Base-by-base conservation (phyloP, 2,888 invertebrate species). In the Plusia festucae region DNA sequence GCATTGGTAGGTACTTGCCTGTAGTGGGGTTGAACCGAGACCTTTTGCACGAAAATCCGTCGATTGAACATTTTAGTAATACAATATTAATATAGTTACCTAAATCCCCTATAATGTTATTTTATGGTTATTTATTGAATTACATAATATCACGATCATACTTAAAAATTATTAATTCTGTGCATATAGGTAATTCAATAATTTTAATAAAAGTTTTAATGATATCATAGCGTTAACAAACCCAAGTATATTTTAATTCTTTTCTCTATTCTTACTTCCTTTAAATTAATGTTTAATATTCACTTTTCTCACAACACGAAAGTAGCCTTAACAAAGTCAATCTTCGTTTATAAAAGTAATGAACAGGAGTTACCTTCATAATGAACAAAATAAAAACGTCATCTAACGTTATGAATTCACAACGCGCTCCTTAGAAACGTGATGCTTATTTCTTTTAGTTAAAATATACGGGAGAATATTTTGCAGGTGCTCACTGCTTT, bases 391-490 rank as follows among this genome's bases (percentile, higher is more conserved):
- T 91, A 90, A 90, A 88, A 91, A 88, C 85, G 88, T 87, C 88
- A 88, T 89, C 84, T 82, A 76, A 86, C 71, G 86, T 90, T 90
- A 91, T 91, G 90, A 91, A 91, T 91, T 90, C 90, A 88, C 90
- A 89, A 90, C 90, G 85, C 85, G 87, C 85, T n/a, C 85, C 85
- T 83, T 82, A 84, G 82, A 80, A 81, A 81, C 83, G 82, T 78
- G 76, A 69, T 82, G 84, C 85, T 85, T 88, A 89, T 89, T 90
- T 89, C 83, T 84, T 79, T 73, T 69, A 68, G 52, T 57, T 70
- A 57, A 66, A 85, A 79, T 70, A 65, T 78, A 88, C 76, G 80
- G 79, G 49, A 11, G 2, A 15, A 20, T 60, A 62, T 24, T 24
- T 18, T 46, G 58, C 9, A 20, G 11, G 9, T 3, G 6, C 13